Conservation (phyloP, 2,113 vertebrate species). For the Atrichornis clamosus region DNA sequence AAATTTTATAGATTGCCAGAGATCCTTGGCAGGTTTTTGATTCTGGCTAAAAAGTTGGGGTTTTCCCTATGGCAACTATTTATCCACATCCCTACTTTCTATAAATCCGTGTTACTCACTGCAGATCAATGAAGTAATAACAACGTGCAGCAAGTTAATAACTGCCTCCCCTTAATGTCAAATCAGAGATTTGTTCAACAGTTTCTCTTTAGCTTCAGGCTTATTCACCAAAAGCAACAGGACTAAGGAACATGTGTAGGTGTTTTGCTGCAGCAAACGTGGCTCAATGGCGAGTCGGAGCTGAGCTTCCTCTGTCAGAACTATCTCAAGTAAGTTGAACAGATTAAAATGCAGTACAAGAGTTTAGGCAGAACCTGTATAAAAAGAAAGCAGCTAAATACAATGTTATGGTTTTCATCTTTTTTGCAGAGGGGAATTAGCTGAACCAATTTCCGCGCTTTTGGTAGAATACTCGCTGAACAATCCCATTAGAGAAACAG, state of each 20-base stretch:
- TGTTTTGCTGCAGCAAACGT: not conserved
- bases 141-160: not conserved
- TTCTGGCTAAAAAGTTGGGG: not conserved
- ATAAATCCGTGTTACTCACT: not conserved
- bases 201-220: not conserved
- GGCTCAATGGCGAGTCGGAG: not conserved
- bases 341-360: not conserved
- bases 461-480: not conserved
- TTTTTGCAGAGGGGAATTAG: conserved; percentile 15
- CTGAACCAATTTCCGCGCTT: not conserved
- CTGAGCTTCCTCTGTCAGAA: not conserved
- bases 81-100: not conserved
- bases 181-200: not conserved
- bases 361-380: not conserved
- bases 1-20: not conserved
- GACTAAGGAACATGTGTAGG: not conserved
- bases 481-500: conserved; percentile 43
- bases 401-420: not conserved
- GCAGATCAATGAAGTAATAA: not conserved
- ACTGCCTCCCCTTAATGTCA: not conserved
- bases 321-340: not conserved
- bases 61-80: not conserved
- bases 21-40: not conserved
- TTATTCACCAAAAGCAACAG: not conserved
- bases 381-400: conserved; percentile 6